Conservation (phyloP, 2,797 vertebrate species). For the Mus caroli region DNA sequence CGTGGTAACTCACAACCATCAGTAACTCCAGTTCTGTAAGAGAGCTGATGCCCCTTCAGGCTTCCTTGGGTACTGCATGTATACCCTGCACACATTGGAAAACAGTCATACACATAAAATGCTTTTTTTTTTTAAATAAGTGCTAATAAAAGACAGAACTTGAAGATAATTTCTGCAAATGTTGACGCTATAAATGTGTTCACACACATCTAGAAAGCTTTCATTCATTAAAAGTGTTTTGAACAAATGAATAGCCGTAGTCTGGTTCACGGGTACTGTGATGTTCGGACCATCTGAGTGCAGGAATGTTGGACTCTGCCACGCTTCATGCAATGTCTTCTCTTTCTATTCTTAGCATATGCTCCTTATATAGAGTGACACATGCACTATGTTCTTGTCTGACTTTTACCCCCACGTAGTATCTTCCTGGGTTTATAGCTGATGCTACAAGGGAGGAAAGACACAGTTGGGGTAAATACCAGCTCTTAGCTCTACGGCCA, state of each 20-base stretch:
- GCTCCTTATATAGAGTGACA: not conserved
- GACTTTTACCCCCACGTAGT: no score
- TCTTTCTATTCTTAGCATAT: not conserved
- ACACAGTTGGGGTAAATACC: not conserved
- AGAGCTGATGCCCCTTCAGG: not conserved
- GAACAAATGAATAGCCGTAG: not conserved
- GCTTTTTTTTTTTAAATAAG: not conserved
- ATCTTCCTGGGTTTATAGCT: not conserved
- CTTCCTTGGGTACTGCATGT: not conserved
- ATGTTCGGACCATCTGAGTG: not conserved
- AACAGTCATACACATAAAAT: not conserved
- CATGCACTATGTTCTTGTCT: not conserved
- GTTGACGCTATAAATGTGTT: not conserved
- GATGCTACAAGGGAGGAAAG: not conserved
- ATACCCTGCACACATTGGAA: not conserved
- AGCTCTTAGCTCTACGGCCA: not conserved
- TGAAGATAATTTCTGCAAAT: not conserved
- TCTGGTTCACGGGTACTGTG: not conserved
- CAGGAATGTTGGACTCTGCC: not conserved
- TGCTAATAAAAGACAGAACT: not conserved
- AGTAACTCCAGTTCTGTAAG: not conserved
- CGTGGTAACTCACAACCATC: not conserved
- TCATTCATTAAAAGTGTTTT: not conserved
- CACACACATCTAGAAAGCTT: not conserved
- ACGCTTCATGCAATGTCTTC: accelerated